Conservation (phyloP, 2,888 invertebrate genomes). For the Caenorhabditis sp. region DNA sequence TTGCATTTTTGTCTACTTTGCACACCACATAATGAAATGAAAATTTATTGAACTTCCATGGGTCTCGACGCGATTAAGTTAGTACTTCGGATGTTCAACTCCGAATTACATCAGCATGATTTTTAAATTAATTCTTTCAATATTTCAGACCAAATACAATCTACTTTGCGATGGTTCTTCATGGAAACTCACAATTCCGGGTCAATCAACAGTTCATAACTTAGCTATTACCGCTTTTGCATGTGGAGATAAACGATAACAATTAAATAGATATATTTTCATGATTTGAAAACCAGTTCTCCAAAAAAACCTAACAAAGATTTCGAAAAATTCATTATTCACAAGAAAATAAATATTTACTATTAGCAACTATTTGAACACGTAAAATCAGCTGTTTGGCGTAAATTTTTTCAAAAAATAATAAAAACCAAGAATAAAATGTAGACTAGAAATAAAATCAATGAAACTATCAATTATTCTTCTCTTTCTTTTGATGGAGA, state of each 20-base stretch:
- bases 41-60: too few relatives aligned
- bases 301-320: too few relatives aligned
- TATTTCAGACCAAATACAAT: constrained; percentile 12
- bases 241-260: constrained; percentile 5
- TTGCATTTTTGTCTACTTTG: too few relatives aligned
- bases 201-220: constrained; percentile 9
- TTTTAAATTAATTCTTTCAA: too few relatives aligned
- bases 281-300: too few relatives aligned
- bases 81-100: too few relatives aligned
- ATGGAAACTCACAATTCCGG: constrained; percentile 29
- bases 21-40: too few relatives aligned
- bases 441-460: neutral
- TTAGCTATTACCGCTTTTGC: constrained; percentile 11
- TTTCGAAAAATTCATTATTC: neutral
- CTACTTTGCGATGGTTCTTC: constrained; percentile 25
- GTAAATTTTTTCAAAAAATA: neutral
- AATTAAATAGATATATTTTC: too few relatives aligned
- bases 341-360: neutral
- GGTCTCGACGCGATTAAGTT: too few relatives aligned
- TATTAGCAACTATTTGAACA: neutral
- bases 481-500: neutral
- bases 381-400: neutral
- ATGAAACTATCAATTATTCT: neutral
- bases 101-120: too few relatives aligned
- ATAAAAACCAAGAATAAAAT: neutral